Evolutionary conservation across 1,140 invertebrate species (phyloP).

Genomic region (Elysia chlorotica): DNA sequence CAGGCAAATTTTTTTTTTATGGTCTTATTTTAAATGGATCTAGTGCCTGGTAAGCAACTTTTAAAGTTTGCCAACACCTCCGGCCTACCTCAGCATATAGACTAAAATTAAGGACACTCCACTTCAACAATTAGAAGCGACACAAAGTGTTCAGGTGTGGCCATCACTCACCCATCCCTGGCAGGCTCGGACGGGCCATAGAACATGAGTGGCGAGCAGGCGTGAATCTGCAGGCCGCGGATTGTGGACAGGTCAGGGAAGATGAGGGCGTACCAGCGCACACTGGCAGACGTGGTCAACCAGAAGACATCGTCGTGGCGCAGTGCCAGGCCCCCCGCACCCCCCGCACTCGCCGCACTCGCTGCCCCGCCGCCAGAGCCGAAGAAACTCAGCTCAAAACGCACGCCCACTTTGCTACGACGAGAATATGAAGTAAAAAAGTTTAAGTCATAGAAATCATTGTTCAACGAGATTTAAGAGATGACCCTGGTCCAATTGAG

Average conservation of each 20-base stretch:
- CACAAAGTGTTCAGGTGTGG: not conserved
- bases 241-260: slow-evolving; percentile 29
- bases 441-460: not conserved
- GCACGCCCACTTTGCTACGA: slow-evolving; percentile 36
- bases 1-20: no score
- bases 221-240: slow-evolving; percentile 30
- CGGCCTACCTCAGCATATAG: no score
- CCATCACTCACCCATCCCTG: slow-evolving; percentile 33
- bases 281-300: slow-evolving; percentile 34
- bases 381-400: slow-evolving; percentile 35
- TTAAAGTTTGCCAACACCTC: no score
- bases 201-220: slow-evolving; percentile 45
- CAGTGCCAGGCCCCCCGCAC: no score
- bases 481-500: no score
- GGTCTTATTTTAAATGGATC: no score
- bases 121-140: not conserved
- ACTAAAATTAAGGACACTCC: no score
- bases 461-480: no score
- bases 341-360: no score
- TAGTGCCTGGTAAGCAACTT: no score
- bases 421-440: slow-evolving; percentile 16
- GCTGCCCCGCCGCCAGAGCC: slow-evolving; percentile 25
- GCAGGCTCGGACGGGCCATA: slow-evolving; percentile 33
- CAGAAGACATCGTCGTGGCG: slow-evolving; percentile 32
- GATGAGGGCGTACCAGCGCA: slow-evolving; percentile 41